Evolutionary conservation across 1,140 invertebrate species (phyloP).

Genomic region (Hesperophylax magnus): DNA sequence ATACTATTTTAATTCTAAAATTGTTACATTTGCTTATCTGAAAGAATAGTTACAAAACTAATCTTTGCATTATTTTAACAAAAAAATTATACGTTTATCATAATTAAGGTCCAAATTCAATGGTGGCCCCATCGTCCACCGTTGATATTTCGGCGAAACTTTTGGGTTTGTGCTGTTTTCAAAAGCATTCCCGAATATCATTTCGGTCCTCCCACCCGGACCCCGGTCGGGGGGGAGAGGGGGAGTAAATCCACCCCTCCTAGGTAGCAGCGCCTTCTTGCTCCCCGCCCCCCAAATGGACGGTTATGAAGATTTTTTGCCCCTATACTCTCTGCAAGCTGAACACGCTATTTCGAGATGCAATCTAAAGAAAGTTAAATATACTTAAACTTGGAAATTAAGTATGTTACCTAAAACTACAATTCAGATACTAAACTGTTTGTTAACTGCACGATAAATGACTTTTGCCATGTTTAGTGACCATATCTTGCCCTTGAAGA

Average conservation of each 20-base stretch:
- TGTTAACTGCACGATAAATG: too few relatives aligned
- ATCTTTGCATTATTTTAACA: background rate
- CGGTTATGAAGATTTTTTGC: conserved; percentile 55
- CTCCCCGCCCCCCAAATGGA: background rate
- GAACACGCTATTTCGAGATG: background rate
- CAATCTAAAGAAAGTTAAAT: too few relatives aligned
- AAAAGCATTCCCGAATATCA: conserved; percentile 58
- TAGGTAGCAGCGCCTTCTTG: background rate
- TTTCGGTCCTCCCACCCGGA: conserved; percentile 42
- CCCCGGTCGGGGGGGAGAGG: background rate
- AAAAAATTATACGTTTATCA: background rate
- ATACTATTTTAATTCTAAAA: too few relatives aligned
- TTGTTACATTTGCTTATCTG: background rate
- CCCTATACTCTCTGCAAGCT: background rate
- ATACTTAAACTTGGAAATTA: too few relatives aligned
- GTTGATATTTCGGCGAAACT: conserved; percentile 56
- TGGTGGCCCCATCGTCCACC: background rate
- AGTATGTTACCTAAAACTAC: too few relatives aligned
- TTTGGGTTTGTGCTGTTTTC: conserved; percentile 52
- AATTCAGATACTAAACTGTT: too few relatives aligned
- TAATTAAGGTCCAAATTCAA: background rate
- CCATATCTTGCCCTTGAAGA: too few relatives aligned
- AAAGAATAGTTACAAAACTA: background rate
- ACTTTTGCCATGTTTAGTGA: too few relatives aligned
- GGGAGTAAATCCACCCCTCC: background rate